These are phyloP conservation scores for Aptenodytes patagonicus DNA, from an alignment of 2,113 vertebrate genomes.

Conservation along the genomic window DNA sequence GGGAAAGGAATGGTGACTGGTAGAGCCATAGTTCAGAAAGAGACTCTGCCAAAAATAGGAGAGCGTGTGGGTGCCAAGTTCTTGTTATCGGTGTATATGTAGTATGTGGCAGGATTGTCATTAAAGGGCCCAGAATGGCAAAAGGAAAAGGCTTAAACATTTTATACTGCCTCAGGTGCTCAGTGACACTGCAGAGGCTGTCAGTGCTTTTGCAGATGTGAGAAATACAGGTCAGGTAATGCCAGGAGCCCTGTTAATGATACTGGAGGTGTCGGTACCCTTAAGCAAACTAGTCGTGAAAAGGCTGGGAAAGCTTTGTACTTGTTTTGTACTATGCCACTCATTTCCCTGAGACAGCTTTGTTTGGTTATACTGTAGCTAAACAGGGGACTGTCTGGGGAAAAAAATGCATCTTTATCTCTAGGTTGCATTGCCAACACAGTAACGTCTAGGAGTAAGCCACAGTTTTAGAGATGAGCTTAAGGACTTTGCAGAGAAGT, in stretches of 20 bases:
- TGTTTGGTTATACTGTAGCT: not conserved
- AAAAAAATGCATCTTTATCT: not conserved
- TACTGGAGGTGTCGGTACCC: not conserved
- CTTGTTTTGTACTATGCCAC: not conserved
- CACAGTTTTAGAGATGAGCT: not conserved
- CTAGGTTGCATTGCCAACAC: not conserved
- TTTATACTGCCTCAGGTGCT: not conserved
- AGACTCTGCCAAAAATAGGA: not conserved
- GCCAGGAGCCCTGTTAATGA: not conserved
- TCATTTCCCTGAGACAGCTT: not conserved
- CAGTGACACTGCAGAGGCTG: not conserved
- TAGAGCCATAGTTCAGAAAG: not conserved
- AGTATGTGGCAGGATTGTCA: not conserved
- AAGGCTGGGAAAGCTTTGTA: not conserved
- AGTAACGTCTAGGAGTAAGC: not conserved
- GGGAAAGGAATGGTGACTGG: not conserved
- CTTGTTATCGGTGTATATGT: not conserved
- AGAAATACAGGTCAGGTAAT: not conserved
- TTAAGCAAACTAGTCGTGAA: not conserved
- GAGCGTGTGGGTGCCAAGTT: not conserved
- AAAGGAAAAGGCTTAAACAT: not conserved
- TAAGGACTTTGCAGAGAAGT: not conserved
- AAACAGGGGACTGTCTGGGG: not conserved
- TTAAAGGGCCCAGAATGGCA: not conserved
- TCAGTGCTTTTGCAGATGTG: not conserved